Conservation (phyloP, 2,797 vertebrate genomes). For the Poecile montanus region DNA sequence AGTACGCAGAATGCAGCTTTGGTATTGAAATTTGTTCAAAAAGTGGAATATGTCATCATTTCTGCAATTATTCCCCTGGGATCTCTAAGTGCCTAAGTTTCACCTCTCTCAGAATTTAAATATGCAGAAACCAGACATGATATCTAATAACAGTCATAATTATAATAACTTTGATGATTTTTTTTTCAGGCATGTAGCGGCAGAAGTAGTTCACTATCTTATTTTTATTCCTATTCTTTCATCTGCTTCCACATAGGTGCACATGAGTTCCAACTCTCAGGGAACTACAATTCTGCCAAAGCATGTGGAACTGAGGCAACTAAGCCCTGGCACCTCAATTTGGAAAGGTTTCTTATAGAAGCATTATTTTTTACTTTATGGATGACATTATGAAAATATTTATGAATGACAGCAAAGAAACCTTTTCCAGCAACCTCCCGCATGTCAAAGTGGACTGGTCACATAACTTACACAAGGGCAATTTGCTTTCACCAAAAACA, state of each 20-base stretch:
- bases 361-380: background rate
- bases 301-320: background rate
- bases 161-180: slow-evolving; percentile 68
- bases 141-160: slow-evolving; percentile 63
- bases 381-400: background rate
- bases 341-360: background rate
- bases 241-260: slow-evolving; percentile 53
- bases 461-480: background rate
- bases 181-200: slow-evolving; percentile 58
- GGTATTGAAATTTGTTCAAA: slow-evolving; percentile 58
- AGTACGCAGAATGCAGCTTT: slow-evolving; percentile 8
- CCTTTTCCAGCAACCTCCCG: background rate
- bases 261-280: background rate
- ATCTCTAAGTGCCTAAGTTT: slow-evolving; percentile 51
- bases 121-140: slow-evolving; percentile 49
- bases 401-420: background rate
- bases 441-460: background rate
- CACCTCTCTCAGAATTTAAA: slow-evolving; percentile 56
- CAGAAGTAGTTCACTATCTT: slow-evolving; percentile 48
- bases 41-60: slow-evolving; percentile 55
- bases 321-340: background rate
- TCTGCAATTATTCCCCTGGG: slow-evolving; percentile 58
- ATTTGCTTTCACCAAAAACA: slow-evolving; percentile 2
- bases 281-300: slow-evolving; percentile 17
- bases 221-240: slow-evolving; percentile 56